These are phyloP conservation scores for Thinocorus orbignyianus DNA, from an alignment of 2,113 vertebrate genomes.

Conservation along the genomic window DNA sequence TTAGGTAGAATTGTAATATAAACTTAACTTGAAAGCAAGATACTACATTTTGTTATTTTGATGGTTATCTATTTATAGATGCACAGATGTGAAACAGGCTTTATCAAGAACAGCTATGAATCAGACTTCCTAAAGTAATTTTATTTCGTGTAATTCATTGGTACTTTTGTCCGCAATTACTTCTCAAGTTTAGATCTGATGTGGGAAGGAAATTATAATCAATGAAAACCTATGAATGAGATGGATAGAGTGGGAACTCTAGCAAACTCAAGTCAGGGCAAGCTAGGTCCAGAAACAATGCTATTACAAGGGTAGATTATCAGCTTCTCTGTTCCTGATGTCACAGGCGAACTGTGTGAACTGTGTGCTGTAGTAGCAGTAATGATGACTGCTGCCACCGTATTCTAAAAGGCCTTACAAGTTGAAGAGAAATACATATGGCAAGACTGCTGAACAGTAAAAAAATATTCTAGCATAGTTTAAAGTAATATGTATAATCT, in stretches of 20 bases:
- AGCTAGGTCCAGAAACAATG: neutral
- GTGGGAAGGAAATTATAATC: neutral
- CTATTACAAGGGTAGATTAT: neutral
- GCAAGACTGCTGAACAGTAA: neutral
- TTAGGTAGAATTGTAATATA: neutral
- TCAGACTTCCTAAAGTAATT: neutral
- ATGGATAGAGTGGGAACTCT: too few relatives aligned
- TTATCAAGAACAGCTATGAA: neutral
- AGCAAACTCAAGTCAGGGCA: neutral
- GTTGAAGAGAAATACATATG: neutral
- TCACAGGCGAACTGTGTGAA: neutral
- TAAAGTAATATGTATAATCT: neutral
- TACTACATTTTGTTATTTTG: neutral
- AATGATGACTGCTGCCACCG: neutral
- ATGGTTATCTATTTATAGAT: neutral
- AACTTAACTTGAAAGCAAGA: neutral
- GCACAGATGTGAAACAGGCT: neutral
- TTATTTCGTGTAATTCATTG: neutral
- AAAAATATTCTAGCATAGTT: neutral
- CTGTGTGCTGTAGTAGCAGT: neutral
- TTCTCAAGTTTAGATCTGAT: neutral
- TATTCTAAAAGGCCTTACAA: neutral
- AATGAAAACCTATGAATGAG: too few relatives aligned
- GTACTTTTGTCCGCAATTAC: neutral
- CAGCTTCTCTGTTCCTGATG: neutral